phyloP scores from a whole-genome alignment of 2,888 invertebrate species.

The Habrosyne pyritoides region DNA sequence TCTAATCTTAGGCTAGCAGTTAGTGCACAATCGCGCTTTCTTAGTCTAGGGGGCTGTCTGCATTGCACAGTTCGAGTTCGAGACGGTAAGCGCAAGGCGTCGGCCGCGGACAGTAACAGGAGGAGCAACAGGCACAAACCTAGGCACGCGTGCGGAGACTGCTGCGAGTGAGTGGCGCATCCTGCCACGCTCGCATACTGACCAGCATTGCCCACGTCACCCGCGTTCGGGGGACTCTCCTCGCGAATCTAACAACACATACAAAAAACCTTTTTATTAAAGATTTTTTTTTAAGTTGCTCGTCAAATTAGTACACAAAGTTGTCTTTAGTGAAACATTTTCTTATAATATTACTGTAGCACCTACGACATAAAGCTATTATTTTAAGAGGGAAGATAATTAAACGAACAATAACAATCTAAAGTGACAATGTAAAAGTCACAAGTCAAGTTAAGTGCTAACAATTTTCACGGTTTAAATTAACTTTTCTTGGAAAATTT shows the following conservation, averaged over 20 bases:
- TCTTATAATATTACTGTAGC: background rate
- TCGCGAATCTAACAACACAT: slow-evolving; percentile 65
- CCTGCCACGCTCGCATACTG: slow-evolving; percentile 54
- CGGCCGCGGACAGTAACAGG: slow-evolving; percentile 61
- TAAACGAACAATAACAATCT: background rate
- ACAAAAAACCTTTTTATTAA: too few relatives aligned
- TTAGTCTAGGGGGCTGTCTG: slow-evolving; percentile 59
- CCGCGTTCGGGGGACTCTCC: slow-evolving; percentile 54
- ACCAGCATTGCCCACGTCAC: slow-evolving; percentile 40
- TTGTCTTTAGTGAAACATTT: background rate
- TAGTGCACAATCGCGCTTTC: slow-evolving; percentile 70
- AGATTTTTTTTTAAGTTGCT: too few relatives aligned
- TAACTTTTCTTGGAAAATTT: background rate
- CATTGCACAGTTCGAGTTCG: slow-evolving; percentile 29
- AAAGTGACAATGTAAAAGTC: background rate
- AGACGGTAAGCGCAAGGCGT: slow-evolving; percentile 39
- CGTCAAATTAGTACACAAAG: slow-evolving; percentile 3
- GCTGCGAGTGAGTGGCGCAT: slow-evolving; percentile 64
- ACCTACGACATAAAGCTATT: slow-evolving; percentile 1
- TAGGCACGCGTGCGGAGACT: slow-evolving; percentile 71
- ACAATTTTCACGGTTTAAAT: slow-evolving; percentile 3
- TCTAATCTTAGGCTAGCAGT: slow-evolving; percentile 65
- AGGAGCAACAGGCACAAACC: slow-evolving; percentile 80
- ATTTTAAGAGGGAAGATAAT: background rate
- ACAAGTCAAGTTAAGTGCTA: background rate